Conservation (phyloP, 1,140 invertebrate genomes). For the Drosophila lini region DNA sequence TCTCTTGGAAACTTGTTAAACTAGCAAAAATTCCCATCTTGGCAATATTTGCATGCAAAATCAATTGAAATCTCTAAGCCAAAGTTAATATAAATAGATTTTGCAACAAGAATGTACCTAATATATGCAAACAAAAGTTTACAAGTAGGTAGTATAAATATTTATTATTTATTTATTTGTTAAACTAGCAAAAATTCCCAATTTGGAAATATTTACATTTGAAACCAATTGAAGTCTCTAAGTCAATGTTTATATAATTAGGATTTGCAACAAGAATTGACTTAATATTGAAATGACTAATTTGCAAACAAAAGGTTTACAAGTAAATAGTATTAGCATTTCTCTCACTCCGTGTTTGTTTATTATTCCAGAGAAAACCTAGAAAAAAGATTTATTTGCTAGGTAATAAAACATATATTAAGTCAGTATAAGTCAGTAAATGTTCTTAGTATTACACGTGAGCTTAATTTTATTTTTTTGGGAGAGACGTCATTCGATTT, state of each 20-base stretch:
- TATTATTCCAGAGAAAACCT: background rate
- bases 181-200: background rate
- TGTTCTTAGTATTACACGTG: background rate
- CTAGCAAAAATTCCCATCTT: background rate
- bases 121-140: constrained; percentile 2
- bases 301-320: constrained; percentile 8
- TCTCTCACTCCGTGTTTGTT: background rate
- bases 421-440: background rate
- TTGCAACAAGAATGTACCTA: background rate
- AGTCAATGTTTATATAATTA: background rate
- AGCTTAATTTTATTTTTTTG: background rate
- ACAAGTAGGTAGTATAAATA: background rate
- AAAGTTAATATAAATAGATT: constrained; percentile 1
- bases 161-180: background rate
- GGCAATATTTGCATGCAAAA: background rate
- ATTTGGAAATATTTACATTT: background rate
- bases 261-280: background rate
- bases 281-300: background rate
- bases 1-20: background rate
- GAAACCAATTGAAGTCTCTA: background rate
- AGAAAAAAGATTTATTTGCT: background rate
- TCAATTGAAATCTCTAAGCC: background rate
- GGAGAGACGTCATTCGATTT: background rate
- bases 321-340: background rate
- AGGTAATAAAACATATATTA: background rate